A percentile compares a stretch with the other conserved stretches of the same genome.
These are phyloP conservation scores for Coregonus sp. DNA, from an alignment of 2,797 vertebrate genomes.

Conservation along the genomic window DNA sequence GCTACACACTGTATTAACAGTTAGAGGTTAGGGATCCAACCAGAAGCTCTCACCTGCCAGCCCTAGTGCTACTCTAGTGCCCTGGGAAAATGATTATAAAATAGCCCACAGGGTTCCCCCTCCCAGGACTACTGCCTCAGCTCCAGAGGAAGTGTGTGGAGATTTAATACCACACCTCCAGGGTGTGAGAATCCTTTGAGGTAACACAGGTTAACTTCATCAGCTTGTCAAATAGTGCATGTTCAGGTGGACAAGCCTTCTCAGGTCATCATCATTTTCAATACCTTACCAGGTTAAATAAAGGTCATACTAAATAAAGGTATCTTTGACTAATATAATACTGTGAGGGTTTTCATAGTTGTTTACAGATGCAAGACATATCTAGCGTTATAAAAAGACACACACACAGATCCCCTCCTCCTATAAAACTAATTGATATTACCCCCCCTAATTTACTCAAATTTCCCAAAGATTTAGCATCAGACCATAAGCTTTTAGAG, in stretches of 20 bases:
- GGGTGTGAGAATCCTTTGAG: neutral
- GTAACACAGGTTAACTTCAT: neutral
- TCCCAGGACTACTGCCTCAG: neutral
- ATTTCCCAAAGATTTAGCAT: neutral
- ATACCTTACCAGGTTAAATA: neutral
- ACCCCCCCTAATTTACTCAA: neutral
- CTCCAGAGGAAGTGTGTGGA: neutral
- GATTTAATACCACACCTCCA: neutral
- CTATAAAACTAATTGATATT: constrained; percentile 1
- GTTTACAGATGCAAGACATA: neutral
- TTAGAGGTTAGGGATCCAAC: neutral
- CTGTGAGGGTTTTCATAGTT: neutral
- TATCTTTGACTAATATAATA: neutral
- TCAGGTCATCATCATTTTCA: neutral
- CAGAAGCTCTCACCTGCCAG: neutral
- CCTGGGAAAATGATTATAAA: neutral
- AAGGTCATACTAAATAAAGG: neutral
- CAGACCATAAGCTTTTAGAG: neutral
- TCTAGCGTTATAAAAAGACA: neutral
- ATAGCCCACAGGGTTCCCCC: neutral
- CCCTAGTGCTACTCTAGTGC: neutral
- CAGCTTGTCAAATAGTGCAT: neutral
- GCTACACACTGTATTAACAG: neutral
- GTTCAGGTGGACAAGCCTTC: neutral
- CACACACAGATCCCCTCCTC: neutral